Percentiles rank a stretch among this genome's conserved stretches.
Evolutionary conservation across 2,888 invertebrate species (phyloP).

Genomic region (Alviniconcha strummeri): DNA sequence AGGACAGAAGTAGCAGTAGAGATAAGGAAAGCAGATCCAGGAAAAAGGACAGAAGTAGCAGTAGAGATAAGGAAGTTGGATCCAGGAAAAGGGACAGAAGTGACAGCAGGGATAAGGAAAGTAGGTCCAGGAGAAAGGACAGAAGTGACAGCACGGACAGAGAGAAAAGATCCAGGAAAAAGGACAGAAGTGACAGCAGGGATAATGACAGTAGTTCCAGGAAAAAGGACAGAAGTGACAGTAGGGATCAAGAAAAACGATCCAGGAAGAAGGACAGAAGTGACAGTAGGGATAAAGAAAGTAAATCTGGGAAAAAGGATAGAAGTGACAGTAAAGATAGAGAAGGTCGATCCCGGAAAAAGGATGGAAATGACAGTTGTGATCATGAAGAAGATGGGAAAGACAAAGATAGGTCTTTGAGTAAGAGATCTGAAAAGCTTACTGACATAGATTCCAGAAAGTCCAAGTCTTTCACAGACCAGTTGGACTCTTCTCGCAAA

Average conservation of each 20-base stretch:
- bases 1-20: conserved; percentile 14
- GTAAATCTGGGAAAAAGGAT: conserved; percentile 17
- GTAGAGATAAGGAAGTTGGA: background rate
- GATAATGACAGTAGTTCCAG: conserved; percentile 15
- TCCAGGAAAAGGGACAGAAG: background rate
- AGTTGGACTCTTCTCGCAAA: background rate
- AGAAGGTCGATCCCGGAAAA: conserved; percentile 8
- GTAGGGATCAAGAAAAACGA: conserved; percentile 2
- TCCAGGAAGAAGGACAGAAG: conserved; percentile 24
- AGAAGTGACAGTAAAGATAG: conserved; percentile 36
- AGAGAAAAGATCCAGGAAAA: background rate
- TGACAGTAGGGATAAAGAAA: conserved; percentile 24
- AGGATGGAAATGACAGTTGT: conserved; percentile 33
- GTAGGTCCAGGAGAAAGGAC: conserved; percentile 10
- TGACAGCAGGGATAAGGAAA: conserved; percentile 2
- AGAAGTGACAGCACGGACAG: conserved; percentile 33
- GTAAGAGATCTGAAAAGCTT: conserved; percentile 23
- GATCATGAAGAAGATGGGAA: conserved; percentile 34
- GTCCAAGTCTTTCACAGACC: background rate
- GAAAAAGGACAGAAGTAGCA: conserved; percentile 24
- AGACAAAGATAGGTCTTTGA: conserved; percentile 12
- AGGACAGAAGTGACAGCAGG: conserved; percentile 31
- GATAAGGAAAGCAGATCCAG: background rate
- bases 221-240: conserved; percentile 2
- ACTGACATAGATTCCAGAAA: conserved; percentile 9